Evolutionary conservation across 2,888 invertebrate genomes (phyloP), one percentile per base, ranked within the genome.

Genomic region (Drosophila hamatofila): DNA sequence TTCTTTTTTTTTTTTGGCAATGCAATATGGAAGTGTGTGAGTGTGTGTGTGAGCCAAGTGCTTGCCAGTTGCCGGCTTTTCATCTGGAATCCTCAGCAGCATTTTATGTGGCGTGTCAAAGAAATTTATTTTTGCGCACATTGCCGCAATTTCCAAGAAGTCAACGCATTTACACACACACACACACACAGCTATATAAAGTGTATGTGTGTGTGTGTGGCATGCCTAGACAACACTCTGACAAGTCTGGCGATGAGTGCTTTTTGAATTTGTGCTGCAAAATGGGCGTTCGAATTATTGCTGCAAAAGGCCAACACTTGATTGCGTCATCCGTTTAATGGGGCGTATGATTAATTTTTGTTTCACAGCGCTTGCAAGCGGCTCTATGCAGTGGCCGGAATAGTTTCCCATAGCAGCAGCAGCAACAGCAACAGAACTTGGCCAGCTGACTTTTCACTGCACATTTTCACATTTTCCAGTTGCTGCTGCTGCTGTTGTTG

Each of bases 391-490:
- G 8, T 69, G 42, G 58, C 60, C 62, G 68, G 64, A 62, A 79
- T 79, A 75, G 78, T 78, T 78, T 78, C 73, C 75, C 80, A 76
- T 74, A 68, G 80, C 75, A 25, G 23, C 23, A 44, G 23, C 23
- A 12, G 12, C 42, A 23, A 14, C 42, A 23, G 46, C 25, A 46
- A 25, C 46, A 78, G 82, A 79, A 80, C 75, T 78, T 79, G 82
- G 75, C 81, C 83, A 78, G 82, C 81, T 82, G 80, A 83, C 89
- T 90, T 88, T 86, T 90, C 88, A 81, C 80, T 90, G 79, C 78
- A 88, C 86, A 89, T 90, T 91, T 85, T 87, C 89, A 85, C 83
- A 84, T 83, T 88, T 86, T 88, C 80, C 89, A 87, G 72, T 59
- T 73, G 81, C 44, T 62, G 63, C 23, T 46, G 66, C n/a, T 70